Evolutionary conservation across 2,797 vertebrate genomes (phyloP), one percentile per base, ranked within the genome.

Genomic region (Eutrigla gurnardus): DNA sequence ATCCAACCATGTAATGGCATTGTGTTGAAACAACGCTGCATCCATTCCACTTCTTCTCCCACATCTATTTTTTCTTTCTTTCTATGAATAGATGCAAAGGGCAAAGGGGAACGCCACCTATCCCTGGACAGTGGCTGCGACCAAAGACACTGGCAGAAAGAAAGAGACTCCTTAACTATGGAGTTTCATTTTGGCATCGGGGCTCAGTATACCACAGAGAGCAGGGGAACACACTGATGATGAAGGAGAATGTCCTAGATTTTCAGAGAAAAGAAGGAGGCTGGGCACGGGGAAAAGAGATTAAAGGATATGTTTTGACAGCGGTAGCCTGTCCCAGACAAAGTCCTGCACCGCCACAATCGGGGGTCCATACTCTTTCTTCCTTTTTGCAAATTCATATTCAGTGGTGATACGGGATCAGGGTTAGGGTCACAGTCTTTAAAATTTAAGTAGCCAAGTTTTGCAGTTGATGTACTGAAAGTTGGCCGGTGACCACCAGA

Each of bases 211-310:
- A 86, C 88, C 84, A 69, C 86, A 80, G 92, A 88, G 88, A 91
- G 83, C 42, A 35, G 68, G 73, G 25, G 72, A 86, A 87, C 83
- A 80, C 75, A 83, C 50, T 83, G 80, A 86, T 89, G 85, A 91
- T 89, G 84, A 94, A 93, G 90, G 90, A 89, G 83, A 88, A 83
- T 88, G 91, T 86, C 89, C 91, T 86, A 93, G 90, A 93, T 93
- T 91, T 90, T 77, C 75, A 87, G 76, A 78, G 87, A 85, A 83
- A 86, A 82, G 83, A 83, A 61, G 82, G 33, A 71, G 89, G 83
- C 58, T 76, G 86, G 67, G 79, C 65, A 69, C 14, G 7, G 75
- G 81, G 69, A 78, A 74, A 78, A 59, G 73, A 89, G 89, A 93
- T 90, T 91, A 91, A 91, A 90, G 85, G 83, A 88, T 83, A 49